Conservation (phyloP, 30 jellyfish, hydroid and myxozoan genomes). For the Pelagia noctiluca region DNA sequence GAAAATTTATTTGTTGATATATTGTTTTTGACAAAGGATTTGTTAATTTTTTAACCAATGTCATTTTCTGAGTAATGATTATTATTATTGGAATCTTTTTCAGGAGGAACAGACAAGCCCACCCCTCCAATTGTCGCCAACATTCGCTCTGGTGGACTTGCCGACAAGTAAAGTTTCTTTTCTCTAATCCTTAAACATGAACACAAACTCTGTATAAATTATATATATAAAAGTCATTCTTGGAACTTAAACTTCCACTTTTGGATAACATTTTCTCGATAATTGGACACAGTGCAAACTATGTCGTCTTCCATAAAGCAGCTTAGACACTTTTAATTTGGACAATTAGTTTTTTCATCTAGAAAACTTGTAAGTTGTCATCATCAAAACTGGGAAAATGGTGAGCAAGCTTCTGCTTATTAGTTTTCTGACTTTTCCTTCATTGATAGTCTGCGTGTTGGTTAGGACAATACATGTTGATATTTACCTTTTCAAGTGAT, state of each 20-base stretch:
- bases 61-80: background rate
- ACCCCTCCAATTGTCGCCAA: constrained; percentile 70
- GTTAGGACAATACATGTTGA: background rate
- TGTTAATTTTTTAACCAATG: background rate
- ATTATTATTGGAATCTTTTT: background rate
- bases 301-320: background rate
- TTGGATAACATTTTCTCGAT: background rate
- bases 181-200: background rate
- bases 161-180: constrained; percentile 59
- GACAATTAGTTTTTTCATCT: background rate
- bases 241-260: background rate
- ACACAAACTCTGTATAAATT: no score
- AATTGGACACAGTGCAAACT: background rate
- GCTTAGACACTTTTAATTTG: background rate
- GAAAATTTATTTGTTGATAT: background rate
- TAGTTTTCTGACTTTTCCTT: background rate
- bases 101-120: constrained; percentile 80
- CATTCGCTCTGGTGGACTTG: constrained; percentile 73
- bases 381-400: no score
- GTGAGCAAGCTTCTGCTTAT: background rate
- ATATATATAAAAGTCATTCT: no score
- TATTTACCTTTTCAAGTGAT: background rate
- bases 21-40: no score
- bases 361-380: no score
- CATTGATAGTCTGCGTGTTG: background rate